Evolutionary conservation across 2,888 invertebrate genomes (phyloP).

Genomic region (Morpho achilles): DNA sequence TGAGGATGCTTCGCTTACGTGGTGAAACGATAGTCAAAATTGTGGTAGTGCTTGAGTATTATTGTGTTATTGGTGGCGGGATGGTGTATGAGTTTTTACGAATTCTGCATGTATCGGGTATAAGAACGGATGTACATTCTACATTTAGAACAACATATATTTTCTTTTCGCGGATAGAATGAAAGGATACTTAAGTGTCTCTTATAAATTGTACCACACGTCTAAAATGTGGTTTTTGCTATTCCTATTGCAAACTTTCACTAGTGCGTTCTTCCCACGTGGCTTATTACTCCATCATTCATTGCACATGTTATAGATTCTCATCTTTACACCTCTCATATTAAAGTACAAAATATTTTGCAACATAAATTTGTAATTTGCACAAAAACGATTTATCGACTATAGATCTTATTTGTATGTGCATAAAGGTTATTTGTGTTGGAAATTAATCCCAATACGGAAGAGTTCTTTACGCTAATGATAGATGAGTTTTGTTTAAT

Average conservation of each 20-base stretch:
- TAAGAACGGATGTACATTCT: too few relatives aligned
- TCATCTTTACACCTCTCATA: constrained; percentile 1
- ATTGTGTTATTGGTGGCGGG: too few relatives aligned
- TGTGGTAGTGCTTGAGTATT: too few relatives aligned
- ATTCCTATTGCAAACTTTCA: constrained; percentile 39
- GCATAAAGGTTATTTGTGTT: background rate
- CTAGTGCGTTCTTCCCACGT: constrained; percentile 38
- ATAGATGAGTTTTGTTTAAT: constrained; percentile 10
- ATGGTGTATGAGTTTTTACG: too few relatives aligned
- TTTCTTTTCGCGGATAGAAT: too few relatives aligned
- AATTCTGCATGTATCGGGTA: too few relatives aligned
- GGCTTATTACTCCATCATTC: constrained; percentile 24
- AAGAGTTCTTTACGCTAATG: constrained; percentile 12
- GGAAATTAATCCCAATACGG: background rate
- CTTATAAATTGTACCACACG: constrained; percentile 23
- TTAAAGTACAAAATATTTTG: constrained; percentile 6
- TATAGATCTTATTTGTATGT: background rate
- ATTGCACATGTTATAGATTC: constrained; percentile 10
- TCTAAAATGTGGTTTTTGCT: constrained; percentile 34
- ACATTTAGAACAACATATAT: too few relatives aligned
- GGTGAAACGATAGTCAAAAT: too few relatives aligned
- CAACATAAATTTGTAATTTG: constrained; percentile 4
- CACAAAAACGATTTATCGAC: background rate
- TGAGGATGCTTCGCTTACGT: too few relatives aligned
- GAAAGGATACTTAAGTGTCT: background rate